Evolutionary conservation across 1,140 invertebrate species (phyloP).

Genomic region (Littorina saxatilis): DNA sequence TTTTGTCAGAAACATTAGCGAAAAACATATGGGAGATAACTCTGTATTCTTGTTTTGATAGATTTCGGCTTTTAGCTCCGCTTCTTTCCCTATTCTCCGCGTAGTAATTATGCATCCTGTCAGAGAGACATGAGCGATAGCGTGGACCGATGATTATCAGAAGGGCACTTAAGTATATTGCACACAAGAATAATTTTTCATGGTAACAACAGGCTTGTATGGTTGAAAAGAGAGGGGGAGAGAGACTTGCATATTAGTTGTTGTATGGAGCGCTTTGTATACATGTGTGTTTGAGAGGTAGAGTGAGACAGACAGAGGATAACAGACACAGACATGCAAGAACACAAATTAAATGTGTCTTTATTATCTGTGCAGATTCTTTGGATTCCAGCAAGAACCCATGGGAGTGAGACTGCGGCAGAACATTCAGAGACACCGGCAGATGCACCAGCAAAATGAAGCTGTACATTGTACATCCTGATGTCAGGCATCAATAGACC

Average conservation of each 20-base stretch:
- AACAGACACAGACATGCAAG: neutral
- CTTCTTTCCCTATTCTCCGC: too few species aligned
- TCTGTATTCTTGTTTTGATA: too few species aligned
- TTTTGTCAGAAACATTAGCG: too few species aligned
- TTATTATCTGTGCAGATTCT: conserved; percentile 27
- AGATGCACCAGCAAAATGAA: neutral
- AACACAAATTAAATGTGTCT: neutral
- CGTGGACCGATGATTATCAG: too few species aligned
- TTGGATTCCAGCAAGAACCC: conserved; percentile 24
- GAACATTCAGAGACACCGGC: neutral
- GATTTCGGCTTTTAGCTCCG: too few species aligned
- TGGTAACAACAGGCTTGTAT: neutral
- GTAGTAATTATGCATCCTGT: too few species aligned
- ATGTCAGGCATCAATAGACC: too few species aligned
- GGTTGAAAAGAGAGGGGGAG: neutral
- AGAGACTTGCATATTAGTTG: neutral
- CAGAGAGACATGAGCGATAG: too few species aligned
- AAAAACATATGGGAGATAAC: too few species aligned
- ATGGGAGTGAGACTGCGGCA: neutral
- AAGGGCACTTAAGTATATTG: neutral
- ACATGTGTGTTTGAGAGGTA: neutral
- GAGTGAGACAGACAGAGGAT: neutral
- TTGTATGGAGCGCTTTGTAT: neutral
- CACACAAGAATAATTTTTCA: neutral
- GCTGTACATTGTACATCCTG: too few species aligned